phyloP scores from a whole-genome alignment of 2,888 invertebrate genomes.

The Lasioglossum malachurum region DNA sequence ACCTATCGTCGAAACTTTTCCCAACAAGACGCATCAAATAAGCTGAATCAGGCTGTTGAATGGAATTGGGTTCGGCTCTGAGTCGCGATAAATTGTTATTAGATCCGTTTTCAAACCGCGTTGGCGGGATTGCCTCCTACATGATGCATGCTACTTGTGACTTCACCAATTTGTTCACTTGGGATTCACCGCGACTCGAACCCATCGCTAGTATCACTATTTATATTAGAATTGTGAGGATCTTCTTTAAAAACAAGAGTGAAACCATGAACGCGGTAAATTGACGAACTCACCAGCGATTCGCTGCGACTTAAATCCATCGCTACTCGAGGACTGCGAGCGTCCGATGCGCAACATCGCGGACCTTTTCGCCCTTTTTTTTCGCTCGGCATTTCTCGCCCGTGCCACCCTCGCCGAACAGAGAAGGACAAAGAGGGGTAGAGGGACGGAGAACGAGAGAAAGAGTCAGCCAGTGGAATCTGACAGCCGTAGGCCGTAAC shows the following conservation, averaged over 20 bases:
- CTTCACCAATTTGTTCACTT: neutral
- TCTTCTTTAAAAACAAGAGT: neutral
- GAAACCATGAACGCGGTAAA: neutral
- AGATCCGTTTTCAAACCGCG: neutral
- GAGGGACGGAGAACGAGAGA: neutral
- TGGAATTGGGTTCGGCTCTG: neutral
- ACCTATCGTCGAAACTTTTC: neutral
- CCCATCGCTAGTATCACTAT: neutral
- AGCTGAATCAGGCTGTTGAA: neutral
- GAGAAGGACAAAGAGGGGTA: neutral
- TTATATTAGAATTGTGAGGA: neutral
- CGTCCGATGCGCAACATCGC: slow-evolving; percentile 38
- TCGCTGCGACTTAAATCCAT: neutral
- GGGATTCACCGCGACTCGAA: neutral
- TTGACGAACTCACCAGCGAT: neutral
- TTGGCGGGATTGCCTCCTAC: neutral
- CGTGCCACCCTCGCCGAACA: slow-evolving; percentile 10
- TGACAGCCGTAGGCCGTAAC: slow-evolving; percentile 56
- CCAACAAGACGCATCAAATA: neutral
- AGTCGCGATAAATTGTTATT: neutral
- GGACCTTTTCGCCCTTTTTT: slow-evolving; percentile 29
- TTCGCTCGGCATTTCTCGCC: slow-evolving; percentile 41
- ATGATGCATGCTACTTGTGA: too few relatives aligned
- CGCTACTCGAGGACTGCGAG: slow-evolving; percentile 10
- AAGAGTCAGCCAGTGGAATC: slow-evolving; percentile 40